Conservation (phyloP, 2,888 invertebrate species). For the Euspilapteryx auroguttella region DNA sequence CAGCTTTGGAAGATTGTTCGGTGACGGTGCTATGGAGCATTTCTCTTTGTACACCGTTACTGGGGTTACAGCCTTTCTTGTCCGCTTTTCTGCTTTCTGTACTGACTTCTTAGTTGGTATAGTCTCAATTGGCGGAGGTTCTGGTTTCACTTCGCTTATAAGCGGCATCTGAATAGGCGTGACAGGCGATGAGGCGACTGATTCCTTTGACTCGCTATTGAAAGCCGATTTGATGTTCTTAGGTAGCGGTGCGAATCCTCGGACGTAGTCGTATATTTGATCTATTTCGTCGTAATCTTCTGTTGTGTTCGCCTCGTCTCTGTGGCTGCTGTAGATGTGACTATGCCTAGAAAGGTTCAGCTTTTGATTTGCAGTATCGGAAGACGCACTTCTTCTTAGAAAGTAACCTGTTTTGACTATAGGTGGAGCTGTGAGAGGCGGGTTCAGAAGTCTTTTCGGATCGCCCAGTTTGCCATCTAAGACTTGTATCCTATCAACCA, state of each 20-base stretch:
- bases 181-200: constrained; percentile 55
- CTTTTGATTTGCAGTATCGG: constrained; percentile 69
- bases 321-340: constrained; percentile 57
- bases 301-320: constrained; percentile 67
- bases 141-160: constrained; percentile 70
- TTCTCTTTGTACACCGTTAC: constrained; percentile 62
- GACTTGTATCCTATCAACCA: constrained; percentile 80
- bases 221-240: constrained; percentile 73
- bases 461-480: constrained; percentile 81
- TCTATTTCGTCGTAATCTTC: constrained; percentile 95
- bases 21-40: constrained; percentile 51
- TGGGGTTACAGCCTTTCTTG: constrained; percentile 66
- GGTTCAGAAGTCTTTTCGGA: constrained; percentile 43
- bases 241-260: constrained; percentile 89
- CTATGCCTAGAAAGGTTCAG: constrained; percentile 52
- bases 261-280: constrained; percentile 94
- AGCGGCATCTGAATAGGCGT: constrained; percentile 58
- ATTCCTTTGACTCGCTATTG: constrained; percentile 48
- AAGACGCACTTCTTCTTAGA: constrained; percentile 75
- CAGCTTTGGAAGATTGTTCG: constrained; percentile 69
- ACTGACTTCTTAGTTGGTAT: constrained; percentile 80
- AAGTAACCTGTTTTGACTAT: constrained; percentile 68
- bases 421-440: constrained; percentile 39
- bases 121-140: constrained; percentile 90
- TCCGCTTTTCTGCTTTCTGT: constrained; percentile 71